Evolutionary conservation across 2,888 invertebrate genomes (phyloP).

Genomic region (Nomada hirtipes): DNA sequence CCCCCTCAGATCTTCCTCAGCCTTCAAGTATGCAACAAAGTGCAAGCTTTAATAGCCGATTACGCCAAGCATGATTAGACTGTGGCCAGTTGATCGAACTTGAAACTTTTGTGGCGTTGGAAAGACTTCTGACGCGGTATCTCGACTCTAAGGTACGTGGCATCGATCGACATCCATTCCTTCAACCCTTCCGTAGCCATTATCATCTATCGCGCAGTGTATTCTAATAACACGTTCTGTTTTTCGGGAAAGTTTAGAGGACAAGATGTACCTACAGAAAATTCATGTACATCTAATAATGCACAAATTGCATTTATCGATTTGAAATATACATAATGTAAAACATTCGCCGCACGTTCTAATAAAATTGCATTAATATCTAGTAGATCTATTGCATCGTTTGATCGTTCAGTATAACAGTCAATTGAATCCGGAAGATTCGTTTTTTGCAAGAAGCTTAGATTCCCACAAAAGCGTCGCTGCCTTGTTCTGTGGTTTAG

Average conservation of each 20-base stretch:
- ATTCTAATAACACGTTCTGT: too few species aligned
- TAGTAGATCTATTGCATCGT: not conserved
- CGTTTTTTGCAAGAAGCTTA: conserved; percentile 27
- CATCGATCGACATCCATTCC: conserved; percentile 4
- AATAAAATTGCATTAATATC: not conserved
- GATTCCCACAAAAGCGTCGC: conserved; percentile 30
- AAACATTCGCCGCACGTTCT: too few species aligned
- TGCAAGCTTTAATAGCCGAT: conserved; percentile 59
- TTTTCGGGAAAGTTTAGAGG: too few species aligned
- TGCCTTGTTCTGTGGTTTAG: conserved; percentile 26
- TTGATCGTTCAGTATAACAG: conserved; percentile 20
- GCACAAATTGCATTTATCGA: too few species aligned
- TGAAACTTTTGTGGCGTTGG: conserved; percentile 42
- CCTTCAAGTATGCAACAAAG: conserved; percentile 52
- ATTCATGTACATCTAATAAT: too few species aligned
- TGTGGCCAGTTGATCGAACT: conserved; percentile 24
- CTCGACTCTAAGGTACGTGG: not conserved
- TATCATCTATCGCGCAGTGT: too few species aligned
- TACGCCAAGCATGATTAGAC: conserved; percentile 43
- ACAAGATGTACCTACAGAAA: too few species aligned
- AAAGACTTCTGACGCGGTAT: conserved; percentile 23
- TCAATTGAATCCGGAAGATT: conserved; percentile 4
- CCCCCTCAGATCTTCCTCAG: conserved; percentile 52
- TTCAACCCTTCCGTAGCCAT: not conserved
- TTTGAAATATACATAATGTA: too few species aligned